phyloP scores from a whole-genome alignment of 1,140 invertebrate species.

The Campoletis sonorensis region DNA sequence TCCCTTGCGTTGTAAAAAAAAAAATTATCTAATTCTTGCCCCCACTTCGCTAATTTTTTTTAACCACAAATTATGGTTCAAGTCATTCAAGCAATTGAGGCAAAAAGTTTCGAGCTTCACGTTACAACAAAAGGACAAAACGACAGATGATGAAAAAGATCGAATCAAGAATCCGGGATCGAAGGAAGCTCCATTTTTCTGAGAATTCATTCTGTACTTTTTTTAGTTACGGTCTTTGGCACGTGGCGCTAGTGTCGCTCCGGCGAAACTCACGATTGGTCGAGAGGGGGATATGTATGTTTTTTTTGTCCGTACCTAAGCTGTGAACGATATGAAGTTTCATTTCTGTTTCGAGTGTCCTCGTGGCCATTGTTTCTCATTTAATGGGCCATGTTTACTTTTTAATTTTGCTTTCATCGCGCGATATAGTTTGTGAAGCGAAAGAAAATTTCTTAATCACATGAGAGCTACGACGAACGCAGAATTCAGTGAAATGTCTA shows the following conservation, averaged over 20 bases:
- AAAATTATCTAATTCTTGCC: no score
- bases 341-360: background rate
- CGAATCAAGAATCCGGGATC: slow-evolving; percentile 8
- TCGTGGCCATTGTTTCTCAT: background rate
- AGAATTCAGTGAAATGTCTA: slow-evolving; percentile 56
- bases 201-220: background rate
- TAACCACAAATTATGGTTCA: no score
- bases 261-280: background rate
- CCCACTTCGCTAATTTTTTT: no score
- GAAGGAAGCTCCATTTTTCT: background rate
- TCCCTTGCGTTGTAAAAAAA: no score
- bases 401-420: background rate
- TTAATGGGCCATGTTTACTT: background rate
- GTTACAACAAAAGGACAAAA: background rate
- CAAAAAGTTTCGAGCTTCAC: slow-evolving; percentile 32
- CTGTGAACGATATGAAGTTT: slow-evolving; percentile 32
- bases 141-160: no score
- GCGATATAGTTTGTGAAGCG: background rate
- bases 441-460: background rate
- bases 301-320: background rate
- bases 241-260: background rate
- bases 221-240: background rate
- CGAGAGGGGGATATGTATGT: background rate
- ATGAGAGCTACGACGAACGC: background rate
- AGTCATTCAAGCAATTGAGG: background rate